A percentile compares a stretch with the other conserved stretches of the same genome.
phyloP scores from a whole-genome alignment of 2,888 invertebrate species.

The Cinara cedri region DNA sequence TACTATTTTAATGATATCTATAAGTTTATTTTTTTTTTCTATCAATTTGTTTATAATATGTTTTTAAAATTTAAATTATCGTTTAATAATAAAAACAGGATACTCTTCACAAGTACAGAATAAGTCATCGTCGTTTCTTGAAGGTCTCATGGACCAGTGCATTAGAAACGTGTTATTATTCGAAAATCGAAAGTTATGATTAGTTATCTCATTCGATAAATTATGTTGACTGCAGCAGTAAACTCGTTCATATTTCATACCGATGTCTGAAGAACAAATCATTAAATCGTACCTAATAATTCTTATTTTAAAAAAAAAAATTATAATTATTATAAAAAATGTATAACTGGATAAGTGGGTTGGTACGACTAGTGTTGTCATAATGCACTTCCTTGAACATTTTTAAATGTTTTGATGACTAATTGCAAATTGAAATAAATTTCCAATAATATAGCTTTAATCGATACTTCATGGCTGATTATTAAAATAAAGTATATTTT shows the following conservation, averaged over 20 bases:
- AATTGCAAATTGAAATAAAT: too few relatives aligned
- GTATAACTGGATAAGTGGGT: too few relatives aligned
- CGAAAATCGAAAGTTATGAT: constrained; percentile 11
- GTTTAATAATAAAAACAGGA: background rate
- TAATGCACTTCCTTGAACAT: too few relatives aligned
- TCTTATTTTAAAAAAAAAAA: too few relatives aligned
- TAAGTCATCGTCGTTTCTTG: background rate
- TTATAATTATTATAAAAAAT: too few relatives aligned
- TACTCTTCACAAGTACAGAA: background rate
- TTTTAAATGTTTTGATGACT: too few relatives aligned
- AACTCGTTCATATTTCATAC: too few relatives aligned
- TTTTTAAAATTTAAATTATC: background rate
- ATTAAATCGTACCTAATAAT: background rate
- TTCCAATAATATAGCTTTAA: too few relatives aligned
- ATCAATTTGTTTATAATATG: background rate
- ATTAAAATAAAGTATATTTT: too few relatives aligned
- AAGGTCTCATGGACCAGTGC: background rate
- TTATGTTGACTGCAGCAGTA: too few relatives aligned
- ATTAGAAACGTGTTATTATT: constrained; percentile 1
- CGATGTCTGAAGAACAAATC: background rate
- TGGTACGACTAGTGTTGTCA: too few relatives aligned
- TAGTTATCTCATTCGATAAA: background rate
- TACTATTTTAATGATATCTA: background rate
- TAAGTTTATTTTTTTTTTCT: background rate
- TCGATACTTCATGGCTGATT: too few relatives aligned